Percentiles rank a stretch among this genome's conserved stretches.
phyloP scores from a whole-genome alignment of 2,888 invertebrate genomes.

The Acanthococcus lagerstroemiae region DNA sequence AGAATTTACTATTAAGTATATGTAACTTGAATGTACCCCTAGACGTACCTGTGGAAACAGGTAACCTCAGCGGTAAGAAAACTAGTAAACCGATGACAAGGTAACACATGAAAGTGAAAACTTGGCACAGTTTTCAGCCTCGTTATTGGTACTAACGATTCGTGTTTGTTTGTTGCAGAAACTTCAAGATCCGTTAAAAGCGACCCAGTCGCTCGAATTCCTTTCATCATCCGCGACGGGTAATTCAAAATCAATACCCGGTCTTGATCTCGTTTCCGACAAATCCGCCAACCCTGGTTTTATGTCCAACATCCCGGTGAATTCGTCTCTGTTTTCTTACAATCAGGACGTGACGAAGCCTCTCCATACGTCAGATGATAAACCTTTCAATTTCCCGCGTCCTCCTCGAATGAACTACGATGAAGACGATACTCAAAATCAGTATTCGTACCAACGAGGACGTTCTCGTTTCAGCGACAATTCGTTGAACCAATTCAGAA shows the following conservation, averaged over 20 bases:
- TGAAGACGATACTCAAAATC: neutral
- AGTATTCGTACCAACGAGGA: neutral
- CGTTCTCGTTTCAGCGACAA: neutral
- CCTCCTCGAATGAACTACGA: neutral
- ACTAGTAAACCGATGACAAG: no score
- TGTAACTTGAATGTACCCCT: no score
- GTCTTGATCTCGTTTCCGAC: constrained; percentile 53
- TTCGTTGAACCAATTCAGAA: neutral
- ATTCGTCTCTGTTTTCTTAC: constrained; percentile 12
- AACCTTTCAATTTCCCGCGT: constrained; percentile 34
- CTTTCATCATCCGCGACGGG: neutral
- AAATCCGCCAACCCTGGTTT: neutral
- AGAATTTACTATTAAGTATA: no score
- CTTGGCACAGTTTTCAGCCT: no score
- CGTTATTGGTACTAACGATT: no score
- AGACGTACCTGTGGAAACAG: no score
- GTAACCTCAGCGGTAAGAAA: no score
- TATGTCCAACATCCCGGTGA: constrained; percentile 24
- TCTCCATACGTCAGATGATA: constrained; percentile 34
- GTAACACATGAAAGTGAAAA: no score
- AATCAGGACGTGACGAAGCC: constrained; percentile 33
- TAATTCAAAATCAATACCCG: constrained; percentile 53
- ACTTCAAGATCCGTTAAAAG: neutral
- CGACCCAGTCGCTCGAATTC: constrained; percentile 14
- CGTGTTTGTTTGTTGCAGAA: neutral